Percentiles rank a stretch among this genome's conserved stretches.
Conservation (phyloP, 2,888 invertebrate genomes). For the Aporophyla nigra region DNA sequence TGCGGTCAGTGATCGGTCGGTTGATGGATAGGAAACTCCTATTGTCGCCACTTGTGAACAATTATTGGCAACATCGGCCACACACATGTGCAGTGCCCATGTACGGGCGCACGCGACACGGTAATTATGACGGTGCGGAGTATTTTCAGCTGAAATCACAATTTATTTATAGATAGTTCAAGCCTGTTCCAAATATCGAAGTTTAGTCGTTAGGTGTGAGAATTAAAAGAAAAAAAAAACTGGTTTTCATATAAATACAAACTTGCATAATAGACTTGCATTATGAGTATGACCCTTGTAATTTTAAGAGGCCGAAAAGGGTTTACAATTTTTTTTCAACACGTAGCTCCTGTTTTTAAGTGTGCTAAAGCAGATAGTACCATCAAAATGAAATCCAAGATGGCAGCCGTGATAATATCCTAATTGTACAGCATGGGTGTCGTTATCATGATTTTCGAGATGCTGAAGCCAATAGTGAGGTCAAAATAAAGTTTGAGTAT, state of each 20-base stretch:
- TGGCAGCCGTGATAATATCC: too few relatives aligned
- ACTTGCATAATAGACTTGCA: too few relatives aligned
- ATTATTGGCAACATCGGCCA: slow-evolving; percentile 63
- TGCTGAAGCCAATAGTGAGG: too few relatives aligned
- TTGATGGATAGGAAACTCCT: slow-evolving; percentile 70
- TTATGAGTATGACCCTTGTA: not conserved
- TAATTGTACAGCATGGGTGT: too few relatives aligned
- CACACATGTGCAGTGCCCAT: slow-evolving; percentile 17
- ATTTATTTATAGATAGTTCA: slow-evolving; percentile 36
- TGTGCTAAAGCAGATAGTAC: too few relatives aligned
- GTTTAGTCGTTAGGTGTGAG: not conserved
- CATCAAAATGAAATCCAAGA: too few relatives aligned
- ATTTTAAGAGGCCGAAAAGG: not conserved
- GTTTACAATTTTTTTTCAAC: not conserved
- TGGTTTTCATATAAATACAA: not conserved
- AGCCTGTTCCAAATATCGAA: not conserved
- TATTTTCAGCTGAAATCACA: slow-evolving; percentile 41
- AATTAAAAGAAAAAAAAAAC: not conserved
- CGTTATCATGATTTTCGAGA: too few relatives aligned
- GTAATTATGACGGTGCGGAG: slow-evolving; percentile 13
- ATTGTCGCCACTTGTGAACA: slow-evolving; percentile 72
- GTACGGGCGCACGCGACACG: slow-evolving; percentile 6
- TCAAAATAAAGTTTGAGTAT: too few relatives aligned
- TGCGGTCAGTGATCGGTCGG: slow-evolving; percentile 66
- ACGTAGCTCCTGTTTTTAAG: not conserved